These are phyloP conservation scores for Eulithis testata DNA, from an alignment of 2,888 invertebrate species.

Conservation along the genomic window DNA sequence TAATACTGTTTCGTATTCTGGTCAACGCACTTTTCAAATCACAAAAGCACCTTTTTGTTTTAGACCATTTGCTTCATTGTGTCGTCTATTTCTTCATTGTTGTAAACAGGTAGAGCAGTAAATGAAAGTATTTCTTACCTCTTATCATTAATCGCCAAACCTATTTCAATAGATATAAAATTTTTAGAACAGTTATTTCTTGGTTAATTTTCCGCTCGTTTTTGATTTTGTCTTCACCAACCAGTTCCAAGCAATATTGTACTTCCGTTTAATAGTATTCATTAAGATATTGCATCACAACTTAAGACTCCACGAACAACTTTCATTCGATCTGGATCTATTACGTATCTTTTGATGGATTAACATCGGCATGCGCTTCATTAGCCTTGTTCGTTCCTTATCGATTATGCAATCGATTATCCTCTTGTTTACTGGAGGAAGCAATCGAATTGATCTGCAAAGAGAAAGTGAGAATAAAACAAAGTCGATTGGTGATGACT, in stretches of 20 bases:
- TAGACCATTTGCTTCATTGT: too few relatives aligned
- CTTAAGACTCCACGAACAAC: slow-evolving; percentile 10
- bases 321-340: slow-evolving; percentile 24
- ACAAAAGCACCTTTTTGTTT: too few relatives aligned
- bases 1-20: too few relatives aligned
- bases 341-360: slow-evolving; percentile 23
- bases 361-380: slow-evolving; percentile 18
- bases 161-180: too few relatives aligned
- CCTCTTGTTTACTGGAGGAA: slow-evolving; percentile 21
- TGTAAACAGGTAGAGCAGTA: too few relatives aligned
- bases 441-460: slow-evolving; percentile 11
- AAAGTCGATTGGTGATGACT: neutral
- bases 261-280: slow-evolving; percentile 14
- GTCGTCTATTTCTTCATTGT: too few relatives aligned
- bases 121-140: too few relatives aligned
- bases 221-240: too few relatives aligned
- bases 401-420: slow-evolving; percentile 24
- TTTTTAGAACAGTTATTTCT: too few relatives aligned
- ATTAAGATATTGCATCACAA: slow-evolving; percentile 24
- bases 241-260: slow-evolving; percentile 1
- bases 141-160: too few relatives aligned
- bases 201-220: too few relatives aligned
- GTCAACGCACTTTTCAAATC: too few relatives aligned
- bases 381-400: slow-evolving; percentile 14
- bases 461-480: slow-evolving; percentile 4